Percentiles rank a stretch among this genome's conserved stretches.
Conservation (phyloP, 2,797 vertebrate genomes). For the Hybognathus amarus region DNA sequence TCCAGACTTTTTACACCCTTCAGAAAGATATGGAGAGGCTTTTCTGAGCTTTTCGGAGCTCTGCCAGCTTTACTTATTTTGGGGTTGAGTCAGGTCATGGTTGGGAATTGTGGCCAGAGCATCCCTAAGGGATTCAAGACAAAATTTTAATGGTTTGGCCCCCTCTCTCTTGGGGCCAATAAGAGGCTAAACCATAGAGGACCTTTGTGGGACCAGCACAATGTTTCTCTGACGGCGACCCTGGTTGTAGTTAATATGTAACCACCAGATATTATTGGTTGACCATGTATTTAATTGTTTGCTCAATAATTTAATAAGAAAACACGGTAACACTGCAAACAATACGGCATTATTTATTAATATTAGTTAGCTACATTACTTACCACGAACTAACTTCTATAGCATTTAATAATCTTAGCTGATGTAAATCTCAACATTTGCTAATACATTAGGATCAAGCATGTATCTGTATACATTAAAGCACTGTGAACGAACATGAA, state of each 20-base stretch:
- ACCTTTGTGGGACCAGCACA: background rate
- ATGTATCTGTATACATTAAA: background rate
- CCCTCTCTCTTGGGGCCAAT: background rate
- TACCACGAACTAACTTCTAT: background rate
- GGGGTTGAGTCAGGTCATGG: background rate
- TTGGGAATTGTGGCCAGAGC: background rate
- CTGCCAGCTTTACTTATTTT: background rate
- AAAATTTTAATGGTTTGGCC: slow-evolving; percentile 1
- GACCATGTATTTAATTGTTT: background rate
- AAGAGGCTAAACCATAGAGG: background rate
- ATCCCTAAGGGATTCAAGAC: background rate
- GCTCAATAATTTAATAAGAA: background rate
- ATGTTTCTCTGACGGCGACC: background rate
- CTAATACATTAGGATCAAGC: background rate
- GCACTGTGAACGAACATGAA: too few relatives aligned
- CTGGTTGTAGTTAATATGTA: background rate
- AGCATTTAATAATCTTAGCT: background rate
- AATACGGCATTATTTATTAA: background rate
- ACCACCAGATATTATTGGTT: background rate
- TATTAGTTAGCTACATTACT: background rate
- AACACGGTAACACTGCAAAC: background rate
- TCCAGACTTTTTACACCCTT: slow-evolving; percentile 17
- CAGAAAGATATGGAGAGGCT: slow-evolving; percentile 29
- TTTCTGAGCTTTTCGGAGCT: background rate
- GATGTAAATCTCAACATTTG: background rate